Percentiles rank a stretch among this genome's conserved stretches.
phyloP scores from a whole-genome alignment of 2,797 vertebrate species.

The Hafferia zeledoni region DNA sequence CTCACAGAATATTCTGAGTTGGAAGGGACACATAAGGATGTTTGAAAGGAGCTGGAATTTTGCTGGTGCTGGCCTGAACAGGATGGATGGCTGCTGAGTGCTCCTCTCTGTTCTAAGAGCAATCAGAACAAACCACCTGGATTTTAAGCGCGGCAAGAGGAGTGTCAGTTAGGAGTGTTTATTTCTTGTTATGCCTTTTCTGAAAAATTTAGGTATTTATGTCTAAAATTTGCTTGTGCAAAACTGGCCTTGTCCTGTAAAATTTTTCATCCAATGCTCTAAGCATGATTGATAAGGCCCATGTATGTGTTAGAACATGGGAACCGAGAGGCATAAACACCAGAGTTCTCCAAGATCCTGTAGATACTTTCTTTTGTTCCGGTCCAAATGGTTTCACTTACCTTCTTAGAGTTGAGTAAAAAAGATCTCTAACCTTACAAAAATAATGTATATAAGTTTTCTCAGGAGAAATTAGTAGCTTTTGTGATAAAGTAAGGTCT shows the following conservation, averaged over 20 bases:
- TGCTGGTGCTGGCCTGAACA: neutral
- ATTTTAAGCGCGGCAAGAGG: neutral
- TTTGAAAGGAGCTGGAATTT: conserved; percentile 4
- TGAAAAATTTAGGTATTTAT: neutral
- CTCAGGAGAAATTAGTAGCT: conserved; percentile 6
- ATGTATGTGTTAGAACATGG: neutral
- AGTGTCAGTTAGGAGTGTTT: neutral
- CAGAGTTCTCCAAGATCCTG: neutral
- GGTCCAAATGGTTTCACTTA: conserved; percentile 22
- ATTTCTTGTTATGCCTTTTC: neutral
- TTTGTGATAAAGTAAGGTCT: neutral
- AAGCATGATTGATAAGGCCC: neutral
- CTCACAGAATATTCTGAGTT: neutral
- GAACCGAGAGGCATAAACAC: neutral
- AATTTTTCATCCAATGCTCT: neutral
- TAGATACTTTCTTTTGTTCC: conserved; percentile 7
- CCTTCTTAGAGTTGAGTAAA: neutral
- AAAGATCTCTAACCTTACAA: neutral
- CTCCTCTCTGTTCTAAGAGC: neutral
- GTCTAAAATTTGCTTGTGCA: neutral
- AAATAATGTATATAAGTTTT: neutral
- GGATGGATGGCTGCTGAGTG: neutral
- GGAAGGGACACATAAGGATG: neutral
- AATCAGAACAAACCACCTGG: neutral
- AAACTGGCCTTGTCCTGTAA: neutral